These are phyloP conservation scores for Hoplodrina ambigua DNA, from an alignment of 2,888 invertebrate species.

Conservation along the genomic window DNA sequence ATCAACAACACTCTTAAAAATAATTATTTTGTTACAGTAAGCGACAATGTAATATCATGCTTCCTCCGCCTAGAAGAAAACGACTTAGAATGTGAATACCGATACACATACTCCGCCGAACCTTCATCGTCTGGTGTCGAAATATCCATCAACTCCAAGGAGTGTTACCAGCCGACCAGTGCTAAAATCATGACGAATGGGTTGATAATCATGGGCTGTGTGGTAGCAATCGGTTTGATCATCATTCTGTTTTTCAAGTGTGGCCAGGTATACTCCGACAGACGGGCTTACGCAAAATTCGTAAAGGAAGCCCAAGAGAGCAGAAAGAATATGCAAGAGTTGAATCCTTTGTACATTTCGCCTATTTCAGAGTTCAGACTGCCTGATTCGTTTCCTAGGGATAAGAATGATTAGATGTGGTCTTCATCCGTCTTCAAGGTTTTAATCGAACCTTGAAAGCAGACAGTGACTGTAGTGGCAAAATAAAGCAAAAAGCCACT, in stretches of 20 bases:
- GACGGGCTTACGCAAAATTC: conserved; percentile 89
- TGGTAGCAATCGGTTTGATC: conserved; percentile 85
- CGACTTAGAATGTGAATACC: conserved; percentile 81
- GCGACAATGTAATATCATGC: conserved; percentile 73
- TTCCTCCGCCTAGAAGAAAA: conserved; percentile 77
- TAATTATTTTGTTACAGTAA: conserved; percentile 67
- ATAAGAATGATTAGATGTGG: conserved; percentile 75
- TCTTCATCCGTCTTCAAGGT: not conserved
- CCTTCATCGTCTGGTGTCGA: conserved; percentile 77
- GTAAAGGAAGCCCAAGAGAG: conserved; percentile 83
- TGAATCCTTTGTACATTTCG: conserved; percentile 92
- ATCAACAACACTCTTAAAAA: not conserved
- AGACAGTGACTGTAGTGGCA: conserved; percentile 8
- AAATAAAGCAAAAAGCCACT: not conserved
- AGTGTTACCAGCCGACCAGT: conserved; percentile 80
- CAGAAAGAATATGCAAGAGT: conserved; percentile 79
- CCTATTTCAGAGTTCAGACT: conserved; percentile 90
- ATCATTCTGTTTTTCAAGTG: conserved; percentile 81
- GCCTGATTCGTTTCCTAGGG: conserved; percentile 87
- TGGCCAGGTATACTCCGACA: conserved; percentile 86
- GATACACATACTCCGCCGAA: conserved; percentile 81
- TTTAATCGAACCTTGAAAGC: not conserved
- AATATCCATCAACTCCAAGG: conserved; percentile 78
- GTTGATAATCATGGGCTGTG: conserved; percentile 82
- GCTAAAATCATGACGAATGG: conserved; percentile 80